A percentile compares a stretch with the other conserved stretches of the same genome.
These are phyloP conservation scores for Aviceda subcristata DNA, from an alignment of 2,113 vertebrate genomes.

Conservation along the genomic window DNA sequence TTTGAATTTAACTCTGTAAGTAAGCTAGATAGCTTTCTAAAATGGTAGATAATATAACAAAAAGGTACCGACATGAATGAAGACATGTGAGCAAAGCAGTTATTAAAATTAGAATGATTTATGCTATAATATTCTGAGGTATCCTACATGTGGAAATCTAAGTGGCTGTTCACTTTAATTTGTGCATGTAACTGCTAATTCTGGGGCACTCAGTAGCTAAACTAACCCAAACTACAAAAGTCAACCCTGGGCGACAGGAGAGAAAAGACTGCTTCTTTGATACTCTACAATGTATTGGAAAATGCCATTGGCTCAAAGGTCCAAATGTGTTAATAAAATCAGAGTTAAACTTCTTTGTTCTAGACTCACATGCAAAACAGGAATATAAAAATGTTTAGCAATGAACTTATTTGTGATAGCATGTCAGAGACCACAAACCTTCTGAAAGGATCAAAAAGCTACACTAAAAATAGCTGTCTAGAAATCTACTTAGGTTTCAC, in stretches of 20 bases:
- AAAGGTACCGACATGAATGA: slow-evolving; percentile 8
- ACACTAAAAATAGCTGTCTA: neutral
- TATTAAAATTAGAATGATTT: slow-evolving; percentile 49
- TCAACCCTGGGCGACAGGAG: neutral
- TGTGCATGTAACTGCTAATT: neutral
- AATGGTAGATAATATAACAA: slow-evolving; percentile 57
- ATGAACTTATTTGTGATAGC: neutral
- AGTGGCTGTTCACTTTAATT: neutral
- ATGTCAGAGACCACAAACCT: neutral
- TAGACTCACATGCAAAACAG: neutral
- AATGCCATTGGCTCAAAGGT: neutral
- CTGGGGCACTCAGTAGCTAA: neutral
- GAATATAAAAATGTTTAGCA: neutral
- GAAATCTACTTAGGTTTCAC: neutral
- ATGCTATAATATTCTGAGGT: neutral
- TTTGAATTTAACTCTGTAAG: slow-evolving; percentile 64
- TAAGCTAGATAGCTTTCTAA: slow-evolving; percentile 51
- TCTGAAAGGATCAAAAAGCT: neutral
- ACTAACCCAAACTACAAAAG: neutral
- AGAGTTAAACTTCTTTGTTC: neutral
- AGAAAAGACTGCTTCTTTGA: neutral
- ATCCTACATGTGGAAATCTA: neutral
- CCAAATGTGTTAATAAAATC: slow-evolving; percentile 23
- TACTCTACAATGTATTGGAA: neutral
- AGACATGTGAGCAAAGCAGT: slow-evolving; percentile 54